Percentiles rank a stretch among this genome's conserved stretches.
These are phyloP conservation scores for Sylvicola cinctus DNA, from an alignment of 2,888 invertebrate species.

Conservation along the genomic window DNA sequence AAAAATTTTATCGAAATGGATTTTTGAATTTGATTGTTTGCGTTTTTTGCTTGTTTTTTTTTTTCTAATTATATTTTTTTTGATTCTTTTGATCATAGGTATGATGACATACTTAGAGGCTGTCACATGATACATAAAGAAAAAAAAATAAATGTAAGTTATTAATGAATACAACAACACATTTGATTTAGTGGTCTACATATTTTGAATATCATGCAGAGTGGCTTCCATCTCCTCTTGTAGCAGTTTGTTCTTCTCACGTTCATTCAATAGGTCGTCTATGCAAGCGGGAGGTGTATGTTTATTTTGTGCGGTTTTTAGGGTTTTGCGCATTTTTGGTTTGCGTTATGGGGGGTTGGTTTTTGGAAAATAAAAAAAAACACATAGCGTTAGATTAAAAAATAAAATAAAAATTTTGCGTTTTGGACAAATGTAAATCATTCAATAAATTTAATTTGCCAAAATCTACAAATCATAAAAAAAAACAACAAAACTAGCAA, in stretches of 20 bases:
- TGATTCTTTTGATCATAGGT: neutral
- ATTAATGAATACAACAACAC: constrained; percentile 7
- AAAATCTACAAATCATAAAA: too few relatives aligned
- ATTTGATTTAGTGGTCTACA: constrained; percentile 38
- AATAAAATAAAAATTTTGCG: too few relatives aligned
- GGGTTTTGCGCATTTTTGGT: constrained; percentile 5
- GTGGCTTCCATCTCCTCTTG: constrained; percentile 98
- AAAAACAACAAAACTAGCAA: too few relatives aligned
- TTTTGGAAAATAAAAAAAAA: too few relatives aligned
- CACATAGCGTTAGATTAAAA: too few relatives aligned
- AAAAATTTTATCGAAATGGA: too few relatives aligned
- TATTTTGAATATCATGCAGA: constrained; percentile 97
- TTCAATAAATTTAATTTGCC: too few relatives aligned
- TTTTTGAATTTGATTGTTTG: neutral
- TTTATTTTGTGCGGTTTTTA: constrained; percentile 1
- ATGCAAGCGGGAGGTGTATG: neutral
- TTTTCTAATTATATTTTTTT: neutral
- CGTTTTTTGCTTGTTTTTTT: neutral
- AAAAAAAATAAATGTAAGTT: constrained; percentile 6
- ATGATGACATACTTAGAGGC: neutral
- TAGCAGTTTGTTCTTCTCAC: constrained; percentile 88
- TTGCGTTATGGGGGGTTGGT: constrained; percentile 1
- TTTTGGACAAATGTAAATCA: too few relatives aligned
- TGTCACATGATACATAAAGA: constrained; percentile 3
- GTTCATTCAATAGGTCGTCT: constrained; percentile 91